Evolutionary conservation across 2,888 invertebrate genomes (phyloP).

Genomic region (Halocaridina rubra): DNA sequence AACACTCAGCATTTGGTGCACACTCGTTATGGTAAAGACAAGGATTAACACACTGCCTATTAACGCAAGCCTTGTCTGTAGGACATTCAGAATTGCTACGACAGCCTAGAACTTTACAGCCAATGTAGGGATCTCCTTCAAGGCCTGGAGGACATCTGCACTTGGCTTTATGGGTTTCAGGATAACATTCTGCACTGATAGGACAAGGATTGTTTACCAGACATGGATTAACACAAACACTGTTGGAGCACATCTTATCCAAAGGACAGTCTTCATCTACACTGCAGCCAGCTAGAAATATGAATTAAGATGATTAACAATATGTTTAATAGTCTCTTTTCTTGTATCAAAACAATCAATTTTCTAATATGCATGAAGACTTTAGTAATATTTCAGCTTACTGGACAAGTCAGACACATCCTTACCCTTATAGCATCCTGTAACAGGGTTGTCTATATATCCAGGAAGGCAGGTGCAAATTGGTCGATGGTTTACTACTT

Average conservation of each 20-base stretch:
- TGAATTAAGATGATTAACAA: not conserved
- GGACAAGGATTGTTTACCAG: slow-evolving; percentile 84
- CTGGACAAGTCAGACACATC: too few species aligned
- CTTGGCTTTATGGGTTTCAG: slow-evolving; percentile 81
- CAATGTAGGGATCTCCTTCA: slow-evolving; percentile 83
- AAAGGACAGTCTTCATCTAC: slow-evolving; percentile 75
- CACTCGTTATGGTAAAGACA: slow-evolving; percentile 79
- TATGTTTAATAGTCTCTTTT: too few species aligned
- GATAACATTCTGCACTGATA: slow-evolving; percentile 84
- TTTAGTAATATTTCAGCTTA: too few species aligned
- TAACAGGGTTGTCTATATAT: slow-evolving; percentile 64
- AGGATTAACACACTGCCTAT: slow-evolving; percentile 86
- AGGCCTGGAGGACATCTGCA: slow-evolving; percentile 78
- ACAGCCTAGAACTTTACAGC: slow-evolving; percentile 83
- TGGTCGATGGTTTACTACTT: slow-evolving; percentile 63
- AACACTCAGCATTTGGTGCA: slow-evolving; percentile 84
- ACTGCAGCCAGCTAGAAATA: slow-evolving; percentile 71
- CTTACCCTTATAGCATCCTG: slow-evolving; percentile 61
- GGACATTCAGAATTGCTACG: slow-evolving; percentile 71
- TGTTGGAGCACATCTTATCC: slow-evolving; percentile 82
- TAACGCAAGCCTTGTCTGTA: slow-evolving; percentile 81
- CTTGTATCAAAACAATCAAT: too few species aligned
- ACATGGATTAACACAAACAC: slow-evolving; percentile 85
- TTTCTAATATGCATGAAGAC: too few species aligned
- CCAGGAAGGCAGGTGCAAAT: slow-evolving; percentile 65